Evolutionary conservation across 2,888 invertebrate genomes (phyloP), one percentile per base, ranked within the genome.

Genomic region (Diadromus collaris): DNA sequence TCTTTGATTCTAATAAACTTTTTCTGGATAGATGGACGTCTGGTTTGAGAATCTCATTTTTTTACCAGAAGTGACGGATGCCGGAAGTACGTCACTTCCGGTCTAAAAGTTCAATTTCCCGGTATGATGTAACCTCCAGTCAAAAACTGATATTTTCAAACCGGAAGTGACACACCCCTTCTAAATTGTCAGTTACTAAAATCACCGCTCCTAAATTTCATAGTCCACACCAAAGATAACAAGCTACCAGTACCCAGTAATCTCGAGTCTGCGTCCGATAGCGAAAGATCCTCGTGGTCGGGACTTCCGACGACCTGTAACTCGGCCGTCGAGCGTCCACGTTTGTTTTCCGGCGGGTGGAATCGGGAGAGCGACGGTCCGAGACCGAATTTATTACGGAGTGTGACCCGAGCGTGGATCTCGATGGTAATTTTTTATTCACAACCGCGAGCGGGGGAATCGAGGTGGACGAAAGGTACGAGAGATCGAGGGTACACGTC

Each of bases 391-490:
- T 79, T 76, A 79, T 76, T 68, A 76, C 71, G 54, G 60, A 48
- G 64, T 69, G 64, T 65, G 61, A 65, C 56, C 51, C 16, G 75
- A 76, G 7, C 27, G 56, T 41, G 1, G 71, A 79, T 79, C 75
- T 56, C 75, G 78, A 79, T 79, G 46, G 75, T 79, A 76, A 79
- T 76, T 76, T 79, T 79, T 79, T 79, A 79, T 79, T 76, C 67
- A 48, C 63, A 54, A 56, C 63, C 67, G n/a, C 75, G 29, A 60
- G 71, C 38, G 1, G 38, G 38, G 24, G 65, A 44, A 41, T 71
- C 60, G 72, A 32, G 56, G 13, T 44, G 72, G 54, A 21, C 51
- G 48, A 48, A 32, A 67, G 21, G 27, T 29, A 48, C 24, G 51
- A 41, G 58, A 27, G 34, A 58, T 73, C 46, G 48, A 56, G 73